Conservation (phyloP, 2,888 invertebrate genomes). For the Seladonia tumulorum region DNA sequence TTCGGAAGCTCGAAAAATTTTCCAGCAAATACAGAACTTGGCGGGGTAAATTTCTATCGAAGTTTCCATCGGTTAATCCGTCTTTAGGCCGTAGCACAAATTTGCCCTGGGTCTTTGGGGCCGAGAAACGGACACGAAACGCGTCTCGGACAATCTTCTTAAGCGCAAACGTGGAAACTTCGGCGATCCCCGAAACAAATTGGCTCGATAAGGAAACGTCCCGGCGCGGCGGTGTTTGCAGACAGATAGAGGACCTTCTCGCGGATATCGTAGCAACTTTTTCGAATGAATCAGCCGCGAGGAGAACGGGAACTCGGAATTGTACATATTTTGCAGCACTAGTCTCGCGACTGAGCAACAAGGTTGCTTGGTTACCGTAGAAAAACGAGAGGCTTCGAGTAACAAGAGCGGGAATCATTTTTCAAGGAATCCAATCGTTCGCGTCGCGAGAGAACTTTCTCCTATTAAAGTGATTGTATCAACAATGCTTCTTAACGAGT, state of each 20-base stretch:
- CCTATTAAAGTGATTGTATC: neutral
- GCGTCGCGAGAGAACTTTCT: slow-evolving; percentile 5
- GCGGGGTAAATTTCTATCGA: neutral
- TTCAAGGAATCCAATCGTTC: slow-evolving; percentile 7
- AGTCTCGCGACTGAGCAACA: neutral
- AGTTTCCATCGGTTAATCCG: neutral
- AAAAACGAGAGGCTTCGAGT: neutral
- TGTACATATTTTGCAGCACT: neutral
- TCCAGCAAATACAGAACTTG: neutral
- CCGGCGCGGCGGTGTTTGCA: neutral
- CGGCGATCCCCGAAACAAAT: neutral
- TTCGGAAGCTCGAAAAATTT: neutral
- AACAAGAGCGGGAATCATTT: slow-evolving; percentile 7
- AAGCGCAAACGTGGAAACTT: neutral
- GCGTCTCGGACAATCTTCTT: slow-evolving; percentile 1
- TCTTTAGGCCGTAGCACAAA: neutral
- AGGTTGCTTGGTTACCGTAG: neutral
- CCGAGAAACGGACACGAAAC: neutral
- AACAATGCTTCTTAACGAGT: neutral
- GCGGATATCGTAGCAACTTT: neutral
- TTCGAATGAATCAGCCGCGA: neutral
- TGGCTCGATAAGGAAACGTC: neutral
- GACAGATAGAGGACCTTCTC: neutral
- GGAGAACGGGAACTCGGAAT: neutral
- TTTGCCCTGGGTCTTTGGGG: neutral